phyloP scores from a whole-genome alignment of 2,797 vertebrate species.

The Lithobates sylvaticus region DNA sequence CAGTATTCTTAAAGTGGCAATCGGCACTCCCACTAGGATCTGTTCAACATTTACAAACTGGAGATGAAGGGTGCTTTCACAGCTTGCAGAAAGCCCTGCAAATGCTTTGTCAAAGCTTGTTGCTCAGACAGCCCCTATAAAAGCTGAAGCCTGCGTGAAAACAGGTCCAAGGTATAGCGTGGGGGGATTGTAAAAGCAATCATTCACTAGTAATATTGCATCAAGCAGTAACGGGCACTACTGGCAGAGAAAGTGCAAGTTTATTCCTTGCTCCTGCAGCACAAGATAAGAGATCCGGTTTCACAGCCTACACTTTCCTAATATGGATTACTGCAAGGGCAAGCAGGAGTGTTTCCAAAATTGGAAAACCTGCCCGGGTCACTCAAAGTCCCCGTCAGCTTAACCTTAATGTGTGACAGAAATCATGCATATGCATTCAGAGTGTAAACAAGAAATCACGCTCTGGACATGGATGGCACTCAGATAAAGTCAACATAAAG shows the following conservation, averaged over 20 bases:
- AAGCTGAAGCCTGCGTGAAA: no score
- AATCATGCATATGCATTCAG: neutral
- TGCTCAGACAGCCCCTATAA: no score
- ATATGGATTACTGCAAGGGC: neutral
- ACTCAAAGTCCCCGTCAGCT: neutral
- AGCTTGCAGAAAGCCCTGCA: no score
- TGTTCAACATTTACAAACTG: no score
- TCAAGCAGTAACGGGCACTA: neutral
- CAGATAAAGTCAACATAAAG: neutral
- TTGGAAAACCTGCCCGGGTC: neutral
- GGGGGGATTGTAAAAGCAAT: neutral
- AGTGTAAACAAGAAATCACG: neutral
- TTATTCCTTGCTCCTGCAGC: neutral
- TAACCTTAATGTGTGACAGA: neutral
- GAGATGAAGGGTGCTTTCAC: no score
- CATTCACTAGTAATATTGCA: neutral
- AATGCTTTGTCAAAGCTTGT: no score
- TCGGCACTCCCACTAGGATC: no score
- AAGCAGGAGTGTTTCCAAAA: constrained; percentile 13
- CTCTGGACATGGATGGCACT: neutral
- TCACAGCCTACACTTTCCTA: constrained; percentile 23
- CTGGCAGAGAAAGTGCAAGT: neutral
- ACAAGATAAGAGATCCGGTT: neutral
- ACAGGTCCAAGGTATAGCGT: no score
- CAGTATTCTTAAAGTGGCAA: no score